Evolutionary conservation across 1,140 invertebrate species (phyloP).

Genomic region (Tenebrio molitor): DNA sequence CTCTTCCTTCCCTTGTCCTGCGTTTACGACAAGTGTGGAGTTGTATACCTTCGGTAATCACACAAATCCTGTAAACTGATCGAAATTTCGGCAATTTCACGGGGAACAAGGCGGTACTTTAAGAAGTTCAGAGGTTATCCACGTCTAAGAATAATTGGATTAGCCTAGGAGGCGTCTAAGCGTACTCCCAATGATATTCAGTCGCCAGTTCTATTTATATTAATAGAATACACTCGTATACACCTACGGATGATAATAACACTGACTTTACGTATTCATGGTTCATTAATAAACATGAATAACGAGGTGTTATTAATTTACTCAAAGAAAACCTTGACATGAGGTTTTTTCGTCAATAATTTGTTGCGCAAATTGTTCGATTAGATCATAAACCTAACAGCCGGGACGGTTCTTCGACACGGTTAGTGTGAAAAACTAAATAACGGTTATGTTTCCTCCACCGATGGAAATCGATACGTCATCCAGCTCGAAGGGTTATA

Average conservation of each 20-base stretch:
- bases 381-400: background rate
- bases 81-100: constrained; percentile 36
- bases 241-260: constrained; percentile 40
- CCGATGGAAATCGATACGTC: constrained; percentile 24
- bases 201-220: constrained; percentile 25
- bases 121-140: constrained; percentile 8
- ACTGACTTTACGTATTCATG: constrained; percentile 44
- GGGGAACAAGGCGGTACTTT: background rate
- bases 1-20: constrained; percentile 7
- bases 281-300: constrained; percentile 45
- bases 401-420: constrained; percentile 1
- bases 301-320: constrained; percentile 40
- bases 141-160: background rate
- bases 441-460: constrained; percentile 7
- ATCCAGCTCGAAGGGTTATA: constrained; percentile 22
- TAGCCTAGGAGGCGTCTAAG: background rate
- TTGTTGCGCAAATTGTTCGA: constrained; percentile 23
- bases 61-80: background rate
- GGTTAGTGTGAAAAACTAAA: constrained; percentile 13
- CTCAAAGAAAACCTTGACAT: constrained; percentile 34
- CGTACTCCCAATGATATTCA: constrained; percentile 20
- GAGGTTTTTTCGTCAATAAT: constrained; percentile 25
- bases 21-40: constrained; percentile 11
- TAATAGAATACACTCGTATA: constrained; percentile 26
- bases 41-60: constrained; percentile 19